Evolutionary conservation across 2,113 vertebrate genomes (phyloP).

Genomic region (Carassius carassius): DNA sequence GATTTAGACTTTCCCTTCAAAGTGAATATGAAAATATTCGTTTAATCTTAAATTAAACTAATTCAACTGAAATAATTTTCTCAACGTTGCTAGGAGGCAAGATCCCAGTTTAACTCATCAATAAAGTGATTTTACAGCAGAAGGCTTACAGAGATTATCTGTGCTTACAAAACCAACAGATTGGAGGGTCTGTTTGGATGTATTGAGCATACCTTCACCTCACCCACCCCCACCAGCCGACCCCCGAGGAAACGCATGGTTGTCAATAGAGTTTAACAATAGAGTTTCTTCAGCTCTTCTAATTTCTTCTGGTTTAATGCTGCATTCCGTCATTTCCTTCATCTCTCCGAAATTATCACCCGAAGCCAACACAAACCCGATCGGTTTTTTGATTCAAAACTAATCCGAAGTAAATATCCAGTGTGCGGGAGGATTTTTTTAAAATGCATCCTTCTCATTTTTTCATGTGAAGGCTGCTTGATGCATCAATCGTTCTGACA

Average conservation of each 20-base stretch:
- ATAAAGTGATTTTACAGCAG: no score
- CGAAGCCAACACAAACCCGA: conserved; percentile 2
- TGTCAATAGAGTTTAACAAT: conserved; percentile 21
- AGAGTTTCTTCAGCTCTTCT: conserved; percentile 1
- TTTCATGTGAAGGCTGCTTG: not conserved
- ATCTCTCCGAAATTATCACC: not conserved
- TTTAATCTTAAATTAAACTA: not conserved
- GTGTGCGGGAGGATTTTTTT: not conserved
- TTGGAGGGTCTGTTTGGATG: not conserved
- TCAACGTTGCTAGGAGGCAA: not conserved
- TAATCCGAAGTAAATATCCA: not conserved
- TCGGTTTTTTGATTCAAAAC: not conserved
- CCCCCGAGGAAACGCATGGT: conserved; percentile 36
- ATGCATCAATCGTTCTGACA: not conserved
- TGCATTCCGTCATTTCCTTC: not conserved
- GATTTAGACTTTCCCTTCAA: not conserved
- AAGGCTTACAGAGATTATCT: not conserved
- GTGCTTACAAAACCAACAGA: not conserved
- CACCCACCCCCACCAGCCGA: conserved; percentile 34
- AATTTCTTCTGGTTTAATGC: conserved; percentile 3
- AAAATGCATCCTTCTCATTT: not conserved
- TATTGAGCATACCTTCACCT: conserved; percentile 36
- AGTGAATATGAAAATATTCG: not conserved
- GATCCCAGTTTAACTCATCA: not conserved
- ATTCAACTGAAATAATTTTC: not conserved